phyloP scores from a whole-genome alignment of 1,140 invertebrate genomes.

The Diorhabda elongata region DNA sequence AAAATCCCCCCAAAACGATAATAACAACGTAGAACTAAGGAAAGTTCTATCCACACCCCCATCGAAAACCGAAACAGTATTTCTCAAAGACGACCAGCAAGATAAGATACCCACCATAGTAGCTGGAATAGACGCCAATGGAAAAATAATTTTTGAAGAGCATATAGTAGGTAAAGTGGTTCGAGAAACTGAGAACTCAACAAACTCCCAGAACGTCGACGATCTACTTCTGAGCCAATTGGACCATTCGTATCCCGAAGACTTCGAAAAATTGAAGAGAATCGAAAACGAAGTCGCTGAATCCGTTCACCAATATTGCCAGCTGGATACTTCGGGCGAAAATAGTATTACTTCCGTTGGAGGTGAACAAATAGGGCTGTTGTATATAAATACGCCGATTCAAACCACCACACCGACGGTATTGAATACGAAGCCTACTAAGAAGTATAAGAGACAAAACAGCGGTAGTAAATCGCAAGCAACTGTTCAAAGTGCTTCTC shows the following conservation, averaged over 20 bases:
- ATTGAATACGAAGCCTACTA: slow-evolving; percentile 51
- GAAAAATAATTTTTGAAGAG: slow-evolving; percentile 47
- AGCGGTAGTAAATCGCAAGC: slow-evolving; percentile 41
- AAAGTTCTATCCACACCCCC: slow-evolving; percentile 50
- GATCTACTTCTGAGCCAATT: slow-evolving; percentile 68
- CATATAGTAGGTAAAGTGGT: slow-evolving; percentile 45
- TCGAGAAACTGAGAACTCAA: slow-evolving; percentile 50
- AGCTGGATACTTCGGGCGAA: slow-evolving; percentile 54
- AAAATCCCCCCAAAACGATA: slow-evolving; percentile 41
- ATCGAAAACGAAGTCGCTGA: slow-evolving; percentile 71
- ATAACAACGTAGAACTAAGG: slow-evolving; percentile 49
- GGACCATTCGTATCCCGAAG: slow-evolving; percentile 63
- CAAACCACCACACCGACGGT: slow-evolving; percentile 48
- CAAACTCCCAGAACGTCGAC: slow-evolving; percentile 64
- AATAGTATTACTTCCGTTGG: slow-evolving; percentile 52
- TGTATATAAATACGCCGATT: slow-evolving; percentile 41
- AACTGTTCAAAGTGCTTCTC: slow-evolving; percentile 43
- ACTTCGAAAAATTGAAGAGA: slow-evolving; percentile 69
- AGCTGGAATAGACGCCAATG: slow-evolving; percentile 48
- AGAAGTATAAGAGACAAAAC: slow-evolving; percentile 53
- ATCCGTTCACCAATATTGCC: slow-evolving; percentile 66
- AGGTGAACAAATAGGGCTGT: slow-evolving; percentile 45
- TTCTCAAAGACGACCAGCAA: slow-evolving; percentile 45
- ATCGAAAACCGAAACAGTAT: slow-evolving; percentile 49
- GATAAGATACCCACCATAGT: slow-evolving; percentile 48